These are phyloP conservation scores for Troilus luridus DNA, from an alignment of 2,888 invertebrate genomes.

Conservation along the genomic window DNA sequence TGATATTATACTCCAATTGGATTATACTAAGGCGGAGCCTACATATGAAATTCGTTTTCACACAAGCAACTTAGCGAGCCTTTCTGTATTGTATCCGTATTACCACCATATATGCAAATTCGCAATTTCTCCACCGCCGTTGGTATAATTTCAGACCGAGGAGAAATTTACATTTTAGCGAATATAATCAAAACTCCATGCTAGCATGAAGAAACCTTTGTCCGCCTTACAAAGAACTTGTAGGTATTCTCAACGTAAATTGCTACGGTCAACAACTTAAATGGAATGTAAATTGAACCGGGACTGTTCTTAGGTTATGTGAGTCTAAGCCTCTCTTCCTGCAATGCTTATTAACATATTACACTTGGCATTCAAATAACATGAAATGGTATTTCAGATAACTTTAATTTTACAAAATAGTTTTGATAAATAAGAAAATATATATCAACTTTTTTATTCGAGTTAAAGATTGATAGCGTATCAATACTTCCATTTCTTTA, in stretches of 20 bases:
- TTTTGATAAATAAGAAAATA: too few relatives aligned
- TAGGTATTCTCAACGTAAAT: neutral
- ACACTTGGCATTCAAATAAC: neutral
- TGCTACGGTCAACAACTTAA: constrained; percentile 29
- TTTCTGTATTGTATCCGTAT: neutral
- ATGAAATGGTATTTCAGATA: neutral
- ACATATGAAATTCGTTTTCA: constrained; percentile 3
- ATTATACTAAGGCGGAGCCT: neutral
- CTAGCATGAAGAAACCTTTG: constrained; percentile 28
- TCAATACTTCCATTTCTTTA: too few relatives aligned
- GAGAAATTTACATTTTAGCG: constrained; percentile 1
- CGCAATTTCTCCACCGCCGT: neutral
- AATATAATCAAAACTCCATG: constrained; percentile 22
- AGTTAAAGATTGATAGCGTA: too few relatives aligned
- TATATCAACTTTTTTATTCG: too few relatives aligned
- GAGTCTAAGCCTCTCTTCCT: neutral
- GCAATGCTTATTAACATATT: neutral
- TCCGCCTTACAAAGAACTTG: constrained; percentile 20
- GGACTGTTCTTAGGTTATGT: neutral
- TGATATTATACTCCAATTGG: neutral
- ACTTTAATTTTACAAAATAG: too few relatives aligned
- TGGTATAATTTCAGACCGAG: neutral
- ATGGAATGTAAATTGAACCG: constrained; percentile 3
- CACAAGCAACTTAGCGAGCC: neutral
- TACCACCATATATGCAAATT: constrained; percentile 22